Evolutionary conservation across 2,113 vertebrate genomes (phyloP).

Genomic region (Charadrius vociferus): DNA sequence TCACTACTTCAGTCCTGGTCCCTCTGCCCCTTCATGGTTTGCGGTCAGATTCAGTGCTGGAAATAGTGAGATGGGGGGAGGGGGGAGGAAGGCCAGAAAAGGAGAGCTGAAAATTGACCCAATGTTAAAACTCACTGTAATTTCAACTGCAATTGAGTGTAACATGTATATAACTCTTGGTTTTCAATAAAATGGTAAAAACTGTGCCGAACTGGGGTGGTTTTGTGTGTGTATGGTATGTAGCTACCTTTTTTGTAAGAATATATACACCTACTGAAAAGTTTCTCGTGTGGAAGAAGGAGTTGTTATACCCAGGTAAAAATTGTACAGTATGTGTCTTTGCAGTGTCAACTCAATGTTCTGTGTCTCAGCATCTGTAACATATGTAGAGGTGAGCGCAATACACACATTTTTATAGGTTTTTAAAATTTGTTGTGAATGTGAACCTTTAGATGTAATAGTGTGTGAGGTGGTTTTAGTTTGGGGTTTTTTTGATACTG

Average conservation of each 20-base stretch:
- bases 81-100: accelerated
- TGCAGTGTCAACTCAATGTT: neutral
- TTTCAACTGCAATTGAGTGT: neutral
- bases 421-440: neutral
- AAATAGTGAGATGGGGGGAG: neutral
- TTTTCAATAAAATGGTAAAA: neutral
- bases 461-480: too few relatives aligned
- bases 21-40: accelerated
- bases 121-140: accelerated
- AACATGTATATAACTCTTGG: neutral
- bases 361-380: neutral
- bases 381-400: neutral
- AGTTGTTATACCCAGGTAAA: neutral
- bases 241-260: neutral
- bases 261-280: neutral
- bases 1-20: too few relatives aligned
- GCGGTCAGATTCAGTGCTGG: neutral
- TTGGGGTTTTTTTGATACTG: neutral
- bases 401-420: accelerated
- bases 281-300: too few relatives aligned
- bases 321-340: accelerated
- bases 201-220: accelerated
- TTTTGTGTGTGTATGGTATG: too few relatives aligned
- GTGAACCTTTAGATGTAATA: neutral
- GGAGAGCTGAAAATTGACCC: neutral